Base-by-base conservation (phyloP, 2,888 invertebrate genomes). In the Ennomos erosarius region DNA sequence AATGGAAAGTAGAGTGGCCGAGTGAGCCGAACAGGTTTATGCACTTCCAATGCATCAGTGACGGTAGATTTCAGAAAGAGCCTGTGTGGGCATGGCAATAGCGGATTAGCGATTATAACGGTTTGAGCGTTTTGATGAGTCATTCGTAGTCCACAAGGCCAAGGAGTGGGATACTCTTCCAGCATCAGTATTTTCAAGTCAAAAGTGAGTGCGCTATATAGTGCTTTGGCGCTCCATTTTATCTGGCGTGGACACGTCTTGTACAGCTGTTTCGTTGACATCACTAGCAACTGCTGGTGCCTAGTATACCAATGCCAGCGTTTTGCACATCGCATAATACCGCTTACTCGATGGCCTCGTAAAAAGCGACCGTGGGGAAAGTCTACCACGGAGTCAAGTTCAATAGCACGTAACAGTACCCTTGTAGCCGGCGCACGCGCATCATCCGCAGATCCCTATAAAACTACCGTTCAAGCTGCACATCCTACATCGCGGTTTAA, bases 371-470 rank as follows among this genome's bases (percentile, higher is more conserved):
- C 66, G 70, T 78, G 85, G 89, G 84, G 90, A 91, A 91, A 90
- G 90, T 89, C 79, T 71, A 74, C 74, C 34, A 64, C 61, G 66
- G 65, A 78, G 76, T 78, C 88, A 90, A 91, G 91, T 91, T 91
- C 91, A 91, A 81, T 90, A 89, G 79, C 90, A 85, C 85, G 70
- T 85, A 86, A 88, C 90, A 90, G 91, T 89, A 85, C 72, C 67
- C 59, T 51, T 55, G 47, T 68, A 69, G 71, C 68, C 76, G 78
- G 69, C 50, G 71, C 71, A 68, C 79, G 70, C 74, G 76, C 79
- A 76, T 69, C 76, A 55, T 62, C 54, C 56, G 46, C 71, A 39
- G 55, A 64, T 70, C 65, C 69, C 65, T 59, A 47, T 62, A 62
- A 64, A 48, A 26, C 43, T 44, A 55, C 59, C 62, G 55, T 64